Conservation (phyloP, 2,888 invertebrate genomes). For the Brachyptera putata region DNA sequence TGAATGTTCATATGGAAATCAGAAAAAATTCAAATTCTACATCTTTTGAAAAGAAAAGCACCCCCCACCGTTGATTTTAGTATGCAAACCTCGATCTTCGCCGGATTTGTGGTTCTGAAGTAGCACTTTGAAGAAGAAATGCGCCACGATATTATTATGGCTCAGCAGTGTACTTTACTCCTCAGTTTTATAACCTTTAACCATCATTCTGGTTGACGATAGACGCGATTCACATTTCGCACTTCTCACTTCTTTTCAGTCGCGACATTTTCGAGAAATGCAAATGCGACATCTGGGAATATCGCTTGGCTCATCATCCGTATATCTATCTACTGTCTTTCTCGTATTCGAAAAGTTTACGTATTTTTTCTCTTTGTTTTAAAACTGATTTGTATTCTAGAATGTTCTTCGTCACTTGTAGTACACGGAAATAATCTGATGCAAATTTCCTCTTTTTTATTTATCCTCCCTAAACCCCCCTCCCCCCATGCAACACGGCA, state of each 20-base stretch:
- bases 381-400: slow-evolving; percentile 31
- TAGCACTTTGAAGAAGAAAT: neutral
- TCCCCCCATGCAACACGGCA: too few relatives aligned
- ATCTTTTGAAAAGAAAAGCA: too few relatives aligned
- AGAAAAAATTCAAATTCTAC: neutral
- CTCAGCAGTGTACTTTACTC: neutral
- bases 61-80: too few relatives aligned
- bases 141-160: slow-evolving; percentile 7
- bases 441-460: slow-evolving; percentile 26
- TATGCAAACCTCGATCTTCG: slow-evolving; percentile 2
- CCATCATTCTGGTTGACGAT: neutral
- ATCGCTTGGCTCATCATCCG: slow-evolving; percentile 23
- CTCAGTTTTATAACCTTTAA: neutral
- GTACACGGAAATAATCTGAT: slow-evolving; percentile 27
- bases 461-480: neutral
- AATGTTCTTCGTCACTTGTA: slow-evolving; percentile 29
- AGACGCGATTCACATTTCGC: too few relatives aligned
- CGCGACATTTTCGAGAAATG: neutral
- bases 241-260: neutral
- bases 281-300: slow-evolving; percentile 30
- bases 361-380: slow-evolving; percentile 12
- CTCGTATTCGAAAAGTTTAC: slow-evolving; percentile 2
- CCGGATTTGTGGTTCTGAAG: neutral
- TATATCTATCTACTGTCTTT: slow-evolving; percentile 11
- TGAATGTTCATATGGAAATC: neutral